Evolutionary conservation across 2,888 invertebrate species (phyloP).

Genomic region (Aphidius colemani): DNA sequence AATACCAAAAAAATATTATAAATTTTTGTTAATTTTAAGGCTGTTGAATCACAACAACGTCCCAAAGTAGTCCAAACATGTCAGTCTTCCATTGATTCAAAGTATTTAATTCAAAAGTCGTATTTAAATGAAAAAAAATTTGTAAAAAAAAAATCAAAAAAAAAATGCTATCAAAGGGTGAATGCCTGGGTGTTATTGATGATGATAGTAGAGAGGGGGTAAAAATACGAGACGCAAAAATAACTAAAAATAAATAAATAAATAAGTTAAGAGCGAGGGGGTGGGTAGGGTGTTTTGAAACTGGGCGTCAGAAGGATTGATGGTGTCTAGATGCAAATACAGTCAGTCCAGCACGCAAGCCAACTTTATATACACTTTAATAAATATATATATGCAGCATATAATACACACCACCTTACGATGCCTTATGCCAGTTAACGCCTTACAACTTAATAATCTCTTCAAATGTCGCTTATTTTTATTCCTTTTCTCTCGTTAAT

Average conservation of each 20-base stretch:
- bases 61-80: too few relatives aligned
- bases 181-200: constrained; percentile 11
- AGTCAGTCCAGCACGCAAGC: constrained; percentile 57
- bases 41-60: too few relatives aligned
- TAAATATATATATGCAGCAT: too few relatives aligned
- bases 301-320: constrained; percentile 60
- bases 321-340: constrained; percentile 61
- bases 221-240: constrained; percentile 36
- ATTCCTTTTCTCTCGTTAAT: constrained; percentile 2
- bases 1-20: too few relatives aligned
- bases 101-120: constrained; percentile 11
- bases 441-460: constrained; percentile 60
- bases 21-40: too few relatives aligned
- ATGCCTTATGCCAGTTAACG: constrained; percentile 61
- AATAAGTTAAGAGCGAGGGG: constrained; percentile 14
- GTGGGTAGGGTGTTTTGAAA: constrained; percentile 38
- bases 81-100: too few relatives aligned
- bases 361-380: constrained; percentile 40
- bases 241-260: constrained; percentile 5
- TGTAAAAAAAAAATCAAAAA: background rate
- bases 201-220: constrained; percentile 31
- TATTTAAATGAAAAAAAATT: too few relatives aligned
- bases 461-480: constrained; percentile 35
- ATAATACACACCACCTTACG: constrained; percentile 53
- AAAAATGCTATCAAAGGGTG: background rate